These are phyloP conservation scores for Chesias legatella DNA, from an alignment of 2,888 invertebrate genomes.

Conservation along the genomic window DNA sequence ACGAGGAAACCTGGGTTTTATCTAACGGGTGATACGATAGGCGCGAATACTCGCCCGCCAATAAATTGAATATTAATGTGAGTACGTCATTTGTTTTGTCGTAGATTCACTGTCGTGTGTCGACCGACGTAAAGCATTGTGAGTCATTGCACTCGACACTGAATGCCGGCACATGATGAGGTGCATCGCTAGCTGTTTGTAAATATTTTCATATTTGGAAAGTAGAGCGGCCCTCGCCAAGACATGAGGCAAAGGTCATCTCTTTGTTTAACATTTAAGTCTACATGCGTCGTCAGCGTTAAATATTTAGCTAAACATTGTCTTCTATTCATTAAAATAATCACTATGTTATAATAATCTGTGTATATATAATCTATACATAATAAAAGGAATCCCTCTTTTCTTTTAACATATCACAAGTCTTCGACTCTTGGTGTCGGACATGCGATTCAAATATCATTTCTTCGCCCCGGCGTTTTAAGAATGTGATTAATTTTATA, in stretches of 20 bases:
- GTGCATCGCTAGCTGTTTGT: conserved; percentile 18
- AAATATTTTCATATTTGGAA: conserved; percentile 13
- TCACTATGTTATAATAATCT: too few relatives aligned
- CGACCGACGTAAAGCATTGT: conserved; percentile 21
- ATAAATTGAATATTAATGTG: conserved; percentile 31
- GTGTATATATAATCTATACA: too few relatives aligned
- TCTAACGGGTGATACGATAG: conserved; percentile 34
- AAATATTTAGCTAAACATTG: too few relatives aligned
- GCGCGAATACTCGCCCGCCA: conserved; percentile 20
- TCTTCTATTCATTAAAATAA: too few relatives aligned
- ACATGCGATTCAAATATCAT: too few relatives aligned
- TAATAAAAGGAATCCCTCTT: too few relatives aligned
- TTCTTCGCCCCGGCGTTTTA: too few relatives aligned
- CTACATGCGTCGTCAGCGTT: too few relatives aligned
- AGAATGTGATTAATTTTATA: too few relatives aligned
- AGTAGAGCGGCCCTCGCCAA: conserved; percentile 9
- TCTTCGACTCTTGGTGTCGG: too few relatives aligned
- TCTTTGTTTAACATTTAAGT: neutral
- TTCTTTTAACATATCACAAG: too few relatives aligned
- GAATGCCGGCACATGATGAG: conserved; percentile 26
- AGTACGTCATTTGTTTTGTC: conserved; percentile 37
- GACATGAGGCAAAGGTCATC: conserved; percentile 10
- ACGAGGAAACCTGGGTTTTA: conserved; percentile 63
- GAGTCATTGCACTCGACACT: conserved; percentile 46
- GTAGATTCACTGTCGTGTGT: conserved; percentile 38